Evolutionary conservation across 2,113 vertebrate species (phyloP).

Genomic region (Microcebus jonahi): DNA sequence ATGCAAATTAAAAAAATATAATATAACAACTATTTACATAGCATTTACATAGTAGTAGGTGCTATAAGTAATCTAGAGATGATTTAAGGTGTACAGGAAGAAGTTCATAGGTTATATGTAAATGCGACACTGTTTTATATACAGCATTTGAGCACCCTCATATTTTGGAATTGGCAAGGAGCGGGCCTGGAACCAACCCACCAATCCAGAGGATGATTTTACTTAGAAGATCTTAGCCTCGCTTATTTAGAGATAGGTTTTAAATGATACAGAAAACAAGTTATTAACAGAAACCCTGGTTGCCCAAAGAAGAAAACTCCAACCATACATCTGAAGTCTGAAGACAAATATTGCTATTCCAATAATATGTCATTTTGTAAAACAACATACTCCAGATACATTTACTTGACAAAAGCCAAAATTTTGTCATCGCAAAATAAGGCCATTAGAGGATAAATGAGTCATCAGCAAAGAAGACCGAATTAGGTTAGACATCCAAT

Average conservation of each 20-base stretch:
- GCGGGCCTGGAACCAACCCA: not conserved
- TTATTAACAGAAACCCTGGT: not conserved
- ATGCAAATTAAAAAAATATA: not conserved
- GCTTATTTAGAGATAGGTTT: not conserved
- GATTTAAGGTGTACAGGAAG: not conserved
- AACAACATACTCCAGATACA: not conserved
- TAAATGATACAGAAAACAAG: not conserved
- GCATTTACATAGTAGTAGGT: not conserved
- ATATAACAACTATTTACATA: not conserved
- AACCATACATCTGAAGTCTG: not conserved
- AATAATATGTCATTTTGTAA: not conserved
- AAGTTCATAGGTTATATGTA: not conserved
- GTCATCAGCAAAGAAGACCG: not conserved
- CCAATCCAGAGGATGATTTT: not conserved
- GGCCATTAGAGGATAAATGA: not conserved
- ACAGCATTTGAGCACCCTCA: not conserved
- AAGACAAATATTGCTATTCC: not conserved
- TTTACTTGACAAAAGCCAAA: slow-evolving; percentile 3
- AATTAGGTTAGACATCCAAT: not conserved
- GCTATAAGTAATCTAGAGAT: not conserved
- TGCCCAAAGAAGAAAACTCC: not conserved
- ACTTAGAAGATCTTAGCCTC: not conserved
- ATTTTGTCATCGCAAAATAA: not conserved
- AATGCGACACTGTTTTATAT: not conserved
- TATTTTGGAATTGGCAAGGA: not conserved